Base-by-base conservation (phyloP, 2,113 vertebrate species). In the Odobenus rosmarus region DNA sequence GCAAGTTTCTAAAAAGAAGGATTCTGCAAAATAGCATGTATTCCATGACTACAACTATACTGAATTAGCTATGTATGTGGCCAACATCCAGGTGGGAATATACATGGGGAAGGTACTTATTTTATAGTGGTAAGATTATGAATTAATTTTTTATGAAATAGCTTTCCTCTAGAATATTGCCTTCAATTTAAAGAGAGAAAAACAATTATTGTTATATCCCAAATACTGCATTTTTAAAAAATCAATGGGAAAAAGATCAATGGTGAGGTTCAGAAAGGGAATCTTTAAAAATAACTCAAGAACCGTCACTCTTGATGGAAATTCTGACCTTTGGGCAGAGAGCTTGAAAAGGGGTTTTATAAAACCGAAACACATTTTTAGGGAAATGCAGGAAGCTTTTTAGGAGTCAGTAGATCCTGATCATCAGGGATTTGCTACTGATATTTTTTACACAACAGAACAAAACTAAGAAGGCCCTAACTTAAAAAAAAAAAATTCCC, bases 251-350 rank as follows among this genome's bases (percentile, higher is more conserved):
- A 94, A 85, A 90, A 15, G 85, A 81, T 79, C 53, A 51, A 4
- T n/a, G 33, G n/a, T 86, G 53, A 91, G 57, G 26, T 82, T 97
- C 79, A 95, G 72, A 85, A 90, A 86, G 31, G 61, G 61, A 86
- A 95, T 69, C 49, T 91, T 96, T 61, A 93, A 96, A 93, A 96
- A 89, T 79, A 96, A 89, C 81, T 77, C 57, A 82, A 64, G 11
- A 59, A n/a, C 33, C 42, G 59, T 74, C 39, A 89, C 82, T 83
- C 57, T 80, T 67, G 79, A 89, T 88, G 82, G 85, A 90, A 96
- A 88, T 69, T 42, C 82, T 88, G 74, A 93, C 67, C 67, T 95
- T 96, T 97, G 77, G 67, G 31, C 4, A 28, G 67, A 95, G 53
- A 55, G 83, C 53, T 88, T 82, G 79, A 59, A 95, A 95, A 36